These are phyloP conservation scores for Limnodromus scolopaceus DNA, from an alignment of 2,797 vertebrate species.

Conservation along the genomic window DNA sequence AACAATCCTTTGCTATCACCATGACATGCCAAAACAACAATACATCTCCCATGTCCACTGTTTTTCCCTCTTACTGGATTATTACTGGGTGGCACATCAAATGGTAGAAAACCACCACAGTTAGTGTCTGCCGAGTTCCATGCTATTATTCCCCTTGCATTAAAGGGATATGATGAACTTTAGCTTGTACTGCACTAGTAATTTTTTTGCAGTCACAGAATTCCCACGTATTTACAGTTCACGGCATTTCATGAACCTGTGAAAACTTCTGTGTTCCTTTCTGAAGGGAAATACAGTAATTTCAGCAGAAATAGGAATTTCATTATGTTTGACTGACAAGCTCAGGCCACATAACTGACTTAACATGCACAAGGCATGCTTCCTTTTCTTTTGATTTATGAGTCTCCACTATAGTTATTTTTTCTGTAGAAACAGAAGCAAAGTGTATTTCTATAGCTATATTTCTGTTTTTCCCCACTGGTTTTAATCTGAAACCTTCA, in stretches of 20 bases:
- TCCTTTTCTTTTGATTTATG: neutral
- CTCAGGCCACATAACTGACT: constrained; percentile 7
- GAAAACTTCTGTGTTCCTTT: neutral
- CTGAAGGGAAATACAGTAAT: neutral
- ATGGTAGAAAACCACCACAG: neutral
- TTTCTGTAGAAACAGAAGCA: neutral
- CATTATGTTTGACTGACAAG: constrained; percentile 1
- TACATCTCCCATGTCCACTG: neutral
- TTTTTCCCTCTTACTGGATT: neutral
- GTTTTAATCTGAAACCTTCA: neutral
- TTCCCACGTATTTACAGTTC: neutral
- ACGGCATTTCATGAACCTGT: neutral
- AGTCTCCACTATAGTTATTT: neutral
- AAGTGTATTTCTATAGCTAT: neutral
- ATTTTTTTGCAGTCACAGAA: neutral
- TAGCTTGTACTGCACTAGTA: neutral
- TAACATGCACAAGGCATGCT: neutral
- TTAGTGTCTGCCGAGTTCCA: neutral
- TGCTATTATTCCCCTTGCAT: neutral
- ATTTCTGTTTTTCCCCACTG: neutral
- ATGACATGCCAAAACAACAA: neutral
- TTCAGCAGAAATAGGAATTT: constrained; percentile 21
- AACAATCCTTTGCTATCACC: neutral
- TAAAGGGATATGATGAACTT: neutral
- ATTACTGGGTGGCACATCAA: neutral